A percentile compares a stretch with the other conserved stretches of the same genome.
phyloP scores from a whole-genome alignment of 2,113 vertebrate species.

The Noturus placidus region DNA sequence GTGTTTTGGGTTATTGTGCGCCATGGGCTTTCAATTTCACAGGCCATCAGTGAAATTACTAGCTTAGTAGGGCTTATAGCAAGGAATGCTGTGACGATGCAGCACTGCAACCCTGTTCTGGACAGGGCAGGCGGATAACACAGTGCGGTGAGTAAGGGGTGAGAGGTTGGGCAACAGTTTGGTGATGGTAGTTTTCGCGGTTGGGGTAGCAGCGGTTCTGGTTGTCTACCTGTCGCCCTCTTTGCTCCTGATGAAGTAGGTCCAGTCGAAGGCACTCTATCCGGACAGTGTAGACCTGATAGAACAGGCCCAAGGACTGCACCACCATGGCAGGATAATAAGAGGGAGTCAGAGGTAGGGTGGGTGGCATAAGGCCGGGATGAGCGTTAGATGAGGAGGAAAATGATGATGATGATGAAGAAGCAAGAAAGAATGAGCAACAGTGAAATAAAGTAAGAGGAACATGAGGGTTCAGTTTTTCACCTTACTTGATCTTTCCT shows the following conservation, averaged over 20 bases:
- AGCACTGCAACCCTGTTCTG: conserved; percentile 26
- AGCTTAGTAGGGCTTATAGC: conserved; percentile 42
- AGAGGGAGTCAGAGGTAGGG: conserved; percentile 37
- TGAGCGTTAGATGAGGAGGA: conserved; percentile 21
- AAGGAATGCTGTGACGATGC: conserved; percentile 30
- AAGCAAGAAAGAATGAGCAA: conserved; percentile 44
- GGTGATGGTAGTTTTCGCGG: conserved; percentile 35
- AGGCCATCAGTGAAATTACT: neutral
- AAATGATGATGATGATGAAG: conserved; percentile 30
- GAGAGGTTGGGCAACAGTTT: conserved; percentile 18
- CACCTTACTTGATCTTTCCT: conserved; percentile 4
- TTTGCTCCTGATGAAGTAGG: conserved; percentile 68
- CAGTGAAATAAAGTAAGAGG: conserved; percentile 40
- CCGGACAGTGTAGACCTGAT: conserved; percentile 73
- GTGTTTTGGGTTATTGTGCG: neutral
- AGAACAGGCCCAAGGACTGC: conserved; percentile 76
- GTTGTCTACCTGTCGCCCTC: conserved; percentile 74
- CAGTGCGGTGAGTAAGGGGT: conserved; percentile 42
- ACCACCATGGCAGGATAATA: conserved; percentile 53
- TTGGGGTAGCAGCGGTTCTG: conserved; percentile 57
- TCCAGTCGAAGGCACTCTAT: conserved; percentile 74
- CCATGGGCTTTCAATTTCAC: conserved; percentile 12
- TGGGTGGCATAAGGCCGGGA: conserved; percentile 27
- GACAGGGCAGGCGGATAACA: conserved; percentile 45
- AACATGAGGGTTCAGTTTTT: conserved; percentile 7